Evolutionary conservation across 1,140 invertebrate species (phyloP), one percentile per base, ranked within the genome.

Genomic region (Drosophila varians): DNA sequence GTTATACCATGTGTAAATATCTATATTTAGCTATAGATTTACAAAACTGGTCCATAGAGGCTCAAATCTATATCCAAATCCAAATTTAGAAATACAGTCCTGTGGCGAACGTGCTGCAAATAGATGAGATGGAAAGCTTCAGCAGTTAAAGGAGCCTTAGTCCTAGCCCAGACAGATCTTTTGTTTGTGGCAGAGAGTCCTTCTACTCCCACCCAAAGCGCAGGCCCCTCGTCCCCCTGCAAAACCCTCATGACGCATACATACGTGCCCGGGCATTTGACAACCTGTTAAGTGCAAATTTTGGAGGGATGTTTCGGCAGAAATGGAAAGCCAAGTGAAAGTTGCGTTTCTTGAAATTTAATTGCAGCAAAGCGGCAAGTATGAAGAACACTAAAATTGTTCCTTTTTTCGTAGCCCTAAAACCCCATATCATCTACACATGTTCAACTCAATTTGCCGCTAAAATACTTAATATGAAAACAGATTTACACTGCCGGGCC

Each of bases 401-500:
- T 36, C 25, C 42, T 19, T 12, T 21, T 21, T 38, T 60, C 31
- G 4, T 31, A 16, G n/a, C 40, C 8, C 16, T 25, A 6, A 36
- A 11, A 11, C 25, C 19, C 6, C 16, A 25, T 16, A 38, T 51
- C 34, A n/a, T 46, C 69, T n/a, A n/a, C n/a, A n/a, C 69, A 77
- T 66, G 72, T 77, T 72, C 56, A 80, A 77, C 82, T 80, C 77
- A 87, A 86, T 86, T 86, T 86, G 69, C 77, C 83, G 82, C 82
- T 80, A 86, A 86, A 86, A 87, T 87, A 86, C 82, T 86, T 82
- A 86, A 87, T 87, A 77, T 55, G 82, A 82, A 86, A 87, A 87
- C 82, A 87, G 82, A 88, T 87, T 87, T 87, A 62, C 74, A 69
- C 77, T 88, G 83, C 77, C 82, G 46, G 60, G 76, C 74, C 76